Evolutionary conservation across 37 sponge, comb jelly and placozoan species (phyloP), one percentile per base, ranked within the genome.

Genomic region (Theonella swinhoei): DNA sequence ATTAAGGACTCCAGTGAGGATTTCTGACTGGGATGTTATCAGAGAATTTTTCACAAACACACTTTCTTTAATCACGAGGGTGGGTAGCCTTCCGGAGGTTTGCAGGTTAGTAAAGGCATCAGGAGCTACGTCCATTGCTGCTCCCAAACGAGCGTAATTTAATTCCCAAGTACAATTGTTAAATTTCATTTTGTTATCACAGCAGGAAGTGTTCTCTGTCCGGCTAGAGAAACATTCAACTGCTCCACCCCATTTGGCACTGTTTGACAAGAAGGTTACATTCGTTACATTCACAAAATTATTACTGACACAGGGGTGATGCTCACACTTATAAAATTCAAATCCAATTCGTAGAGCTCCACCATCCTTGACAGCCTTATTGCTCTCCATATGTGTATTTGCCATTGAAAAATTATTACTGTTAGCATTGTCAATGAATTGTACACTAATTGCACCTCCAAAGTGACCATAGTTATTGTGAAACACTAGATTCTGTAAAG

Each of bases 161-260:
- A 24, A 9, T 7, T 1, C 17, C 80, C 80, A 80, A 22, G 2
- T 11, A 39, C 80, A 80, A 31, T 67, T 25, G 4, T 3, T 20
- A 28, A 80, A 80, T 5, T 8, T 4, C n/a, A 80, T 40, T 31
- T 8, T 3, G 31, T 65, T 80, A 29, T 8, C 3, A 26, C 31
- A 7, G 11, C 9, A 11, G 43, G 9, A 7, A 28, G 22, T 17
- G 4, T 24, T 23, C 19, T 8, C 24, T 14, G 54, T 38, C 4
- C 80, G 23, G 24, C 54, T 80, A 24, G 80, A 66, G 41, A 37
- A 38, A 29, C 66, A 20, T 41, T 65, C 63, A 41, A 11, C 41
- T 7, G 31, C 80, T 40, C 80, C 80, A 68, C 80, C 80, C 35
- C 28, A 80, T 47, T 42, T 19, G 20, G 80, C 80, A n/a, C 29